Percentiles rank a stretch among this genome's conserved stretches.
Conservation (phyloP, 2,113 vertebrate genomes). For the Gasterosteus nipponicus region DNA sequence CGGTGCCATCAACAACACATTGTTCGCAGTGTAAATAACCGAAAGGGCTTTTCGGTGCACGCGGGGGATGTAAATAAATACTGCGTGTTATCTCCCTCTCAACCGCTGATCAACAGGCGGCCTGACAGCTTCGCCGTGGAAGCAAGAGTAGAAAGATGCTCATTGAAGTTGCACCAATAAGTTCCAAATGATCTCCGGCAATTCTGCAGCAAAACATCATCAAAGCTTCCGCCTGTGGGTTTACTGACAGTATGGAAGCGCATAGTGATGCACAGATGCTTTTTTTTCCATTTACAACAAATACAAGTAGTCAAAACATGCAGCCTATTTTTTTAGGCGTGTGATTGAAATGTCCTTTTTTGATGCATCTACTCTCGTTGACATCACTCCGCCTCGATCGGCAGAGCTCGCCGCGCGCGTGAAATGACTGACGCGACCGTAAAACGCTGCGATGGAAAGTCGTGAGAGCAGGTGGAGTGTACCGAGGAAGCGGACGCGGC, state of each 20-base stretch:
- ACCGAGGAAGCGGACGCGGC: not conserved
- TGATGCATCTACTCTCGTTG: conserved; percentile 33
- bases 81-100: not conserved
- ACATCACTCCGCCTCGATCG: conserved; percentile 23
- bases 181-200: conserved; percentile 21
- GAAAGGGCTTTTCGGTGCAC: not conserved
- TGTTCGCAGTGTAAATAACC: conserved; percentile 34
- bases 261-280: not conserved
- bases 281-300: conserved; percentile 13
- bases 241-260: conserved; percentile 19
- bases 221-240: conserved; percentile 27
- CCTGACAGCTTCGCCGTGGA: conserved; percentile 44
- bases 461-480: conserved; percentile 14
- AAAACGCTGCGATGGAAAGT: conserved; percentile 44
- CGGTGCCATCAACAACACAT: conserved; percentile 15
- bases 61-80: conserved; percentile 31
- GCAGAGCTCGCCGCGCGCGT: conserved; percentile 45
- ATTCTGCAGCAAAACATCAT: conserved; percentile 19
- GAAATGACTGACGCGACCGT: conserved; percentile 53
- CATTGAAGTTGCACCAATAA: conserved; percentile 10
- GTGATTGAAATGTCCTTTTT: conserved; percentile 44
- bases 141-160: conserved; percentile 10
- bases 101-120: conserved; percentile 55
- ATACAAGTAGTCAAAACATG: conserved; percentile 19
- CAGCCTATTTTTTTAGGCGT: not conserved